These are phyloP conservation scores for Gouania willdenowi DNA, from an alignment of 2,797 vertebrate species.

Conservation along the genomic window DNA sequence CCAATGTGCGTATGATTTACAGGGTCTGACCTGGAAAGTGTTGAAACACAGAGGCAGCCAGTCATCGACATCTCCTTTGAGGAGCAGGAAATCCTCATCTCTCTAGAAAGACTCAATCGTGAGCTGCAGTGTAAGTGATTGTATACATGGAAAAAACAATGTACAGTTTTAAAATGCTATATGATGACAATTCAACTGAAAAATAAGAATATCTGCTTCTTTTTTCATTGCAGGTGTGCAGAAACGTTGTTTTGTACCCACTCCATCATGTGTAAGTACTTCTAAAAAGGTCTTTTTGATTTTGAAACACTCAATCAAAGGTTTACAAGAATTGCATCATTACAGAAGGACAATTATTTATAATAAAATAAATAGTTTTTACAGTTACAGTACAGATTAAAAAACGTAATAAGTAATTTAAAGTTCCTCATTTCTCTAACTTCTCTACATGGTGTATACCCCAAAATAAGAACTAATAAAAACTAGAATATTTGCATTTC, in stretches of 20 bases:
- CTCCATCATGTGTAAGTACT: too few relatives aligned
- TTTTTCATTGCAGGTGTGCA: slow-evolving; percentile 74
- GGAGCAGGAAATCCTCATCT: slow-evolving; percentile 83
- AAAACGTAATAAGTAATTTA: too few relatives aligned
- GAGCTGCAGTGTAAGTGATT: slow-evolving; percentile 61
- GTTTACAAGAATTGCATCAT: too few relatives aligned
- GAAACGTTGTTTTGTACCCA: slow-evolving; percentile 58
- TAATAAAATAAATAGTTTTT: too few relatives aligned
- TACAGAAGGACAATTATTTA: too few relatives aligned
- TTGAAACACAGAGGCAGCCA: slow-evolving; percentile 50
- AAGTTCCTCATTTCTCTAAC: too few relatives aligned
- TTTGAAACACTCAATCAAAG: too few relatives aligned
- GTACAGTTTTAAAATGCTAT: background rate
- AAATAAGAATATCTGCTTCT: background rate
- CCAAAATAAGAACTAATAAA: too few relatives aligned
- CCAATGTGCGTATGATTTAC: background rate
- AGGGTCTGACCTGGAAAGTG: slow-evolving; percentile 57
- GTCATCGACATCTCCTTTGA: slow-evolving; percentile 76
- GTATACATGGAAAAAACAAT: background rate
- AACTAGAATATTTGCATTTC: too few relatives aligned
- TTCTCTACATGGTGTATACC: too few relatives aligned
- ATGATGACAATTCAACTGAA: background rate
- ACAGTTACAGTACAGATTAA: too few relatives aligned
- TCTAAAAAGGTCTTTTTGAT: background rate
- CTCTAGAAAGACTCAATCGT: slow-evolving; percentile 76